Conservation (phyloP, 2,113 vertebrate genomes). For the Lamprologus callipterus region DNA sequence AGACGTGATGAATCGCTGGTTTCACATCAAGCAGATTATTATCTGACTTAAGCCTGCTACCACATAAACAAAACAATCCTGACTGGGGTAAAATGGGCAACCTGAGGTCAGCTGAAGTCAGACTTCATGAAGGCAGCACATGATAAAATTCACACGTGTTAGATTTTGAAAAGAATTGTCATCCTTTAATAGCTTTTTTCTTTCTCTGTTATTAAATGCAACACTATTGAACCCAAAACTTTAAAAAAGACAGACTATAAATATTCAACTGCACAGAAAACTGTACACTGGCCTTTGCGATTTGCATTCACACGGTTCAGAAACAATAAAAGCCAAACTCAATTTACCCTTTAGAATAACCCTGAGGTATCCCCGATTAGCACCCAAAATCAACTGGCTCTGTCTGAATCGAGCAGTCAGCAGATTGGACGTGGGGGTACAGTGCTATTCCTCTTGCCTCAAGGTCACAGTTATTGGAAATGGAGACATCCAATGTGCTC, state of each 20-base stretch:
- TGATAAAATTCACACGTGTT: not conserved
- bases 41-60: conserved; percentile 46
- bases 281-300: not conserved
- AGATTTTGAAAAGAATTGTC: not conserved
- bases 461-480: conserved; percentile 70
- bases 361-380: conserved; percentile 30
- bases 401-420: conserved; percentile 54
- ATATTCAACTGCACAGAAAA: not conserved
- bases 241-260: not conserved
- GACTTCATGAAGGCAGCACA: not conserved
- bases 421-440: conserved; percentile 37
- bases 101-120: conserved; percentile 16
- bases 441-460: conserved; percentile 45
- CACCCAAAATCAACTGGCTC: conserved; percentile 43
- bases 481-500: conserved; percentile 61
- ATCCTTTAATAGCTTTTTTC: not conserved
- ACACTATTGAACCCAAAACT: not conserved
- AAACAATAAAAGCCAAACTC: conserved; percentile 37
- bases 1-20: conserved; percentile 37
- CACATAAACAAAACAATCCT: conserved; percentile 35
- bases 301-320: not conserved
- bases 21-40: conserved; percentile 40
- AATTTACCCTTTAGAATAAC: conserved; percentile 43
- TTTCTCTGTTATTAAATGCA: not conserved
- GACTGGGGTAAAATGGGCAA: not conserved